phyloP scores from a whole-genome alignment of 2,888 invertebrate genomes.

The Tipula lateralis region DNA sequence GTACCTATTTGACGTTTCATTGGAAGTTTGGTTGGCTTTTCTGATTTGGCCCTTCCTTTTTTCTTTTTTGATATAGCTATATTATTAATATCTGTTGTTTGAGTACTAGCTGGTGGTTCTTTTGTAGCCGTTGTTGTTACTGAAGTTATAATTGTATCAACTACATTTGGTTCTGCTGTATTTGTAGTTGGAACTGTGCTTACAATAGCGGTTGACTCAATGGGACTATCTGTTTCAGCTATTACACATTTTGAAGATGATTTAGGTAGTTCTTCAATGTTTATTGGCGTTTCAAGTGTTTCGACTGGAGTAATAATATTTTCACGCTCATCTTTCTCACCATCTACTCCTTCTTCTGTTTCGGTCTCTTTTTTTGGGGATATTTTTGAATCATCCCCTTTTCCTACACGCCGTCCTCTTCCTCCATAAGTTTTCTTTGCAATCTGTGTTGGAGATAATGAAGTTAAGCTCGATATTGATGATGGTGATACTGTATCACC shows the following conservation, averaged over 20 bases:
- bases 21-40: not conserved
- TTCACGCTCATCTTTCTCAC: slow-evolving; percentile 29
- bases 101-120: not conserved
- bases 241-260: not conserved
- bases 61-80: not conserved
- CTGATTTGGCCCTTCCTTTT: not conserved
- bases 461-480: slow-evolving; percentile 30
- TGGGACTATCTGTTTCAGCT: not conserved
- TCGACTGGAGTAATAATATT: not conserved
- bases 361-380: not conserved
- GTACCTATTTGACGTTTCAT: not conserved
- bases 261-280: not conserved
- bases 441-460: not conserved
- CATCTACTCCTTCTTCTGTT: slow-evolving; percentile 27
- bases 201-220: not conserved
- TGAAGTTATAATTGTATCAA: not conserved
- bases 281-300: not conserved
- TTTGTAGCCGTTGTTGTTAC: not conserved
- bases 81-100: not conserved
- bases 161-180: not conserved
- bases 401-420: not conserved
- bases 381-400: not conserved
- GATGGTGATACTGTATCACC: slow-evolving; percentile 31
- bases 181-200: not conserved
- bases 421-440: slow-evolving; percentile 28